Conservation (phyloP, 2,888 invertebrate species). For the Diloba caeruleocephala region DNA sequence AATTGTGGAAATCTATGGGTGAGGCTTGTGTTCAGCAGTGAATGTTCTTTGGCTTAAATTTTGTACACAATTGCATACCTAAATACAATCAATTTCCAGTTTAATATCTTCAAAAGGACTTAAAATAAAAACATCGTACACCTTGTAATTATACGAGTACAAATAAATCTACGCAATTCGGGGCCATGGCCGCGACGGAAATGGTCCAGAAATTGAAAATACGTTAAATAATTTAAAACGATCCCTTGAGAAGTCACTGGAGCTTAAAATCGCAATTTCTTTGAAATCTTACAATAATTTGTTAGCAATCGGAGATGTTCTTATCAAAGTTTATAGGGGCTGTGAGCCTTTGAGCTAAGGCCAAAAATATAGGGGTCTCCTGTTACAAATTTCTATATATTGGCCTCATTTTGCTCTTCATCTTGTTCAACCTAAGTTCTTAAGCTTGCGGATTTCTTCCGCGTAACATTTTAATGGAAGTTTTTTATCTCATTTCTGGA, state of each 20-base stretch:
- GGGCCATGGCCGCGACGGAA: background rate
- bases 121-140: background rate
- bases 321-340: slow-evolving; percentile 29
- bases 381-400: background rate
- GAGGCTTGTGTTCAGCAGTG: too few species aligned
- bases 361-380: slow-evolving; percentile 1
- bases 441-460: slow-evolving; percentile 1
- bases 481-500: slow-evolving; percentile 22
- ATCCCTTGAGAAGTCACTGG: background rate
- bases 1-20: too few species aligned
- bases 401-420: slow-evolving; percentile 6
- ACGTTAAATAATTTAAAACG: slow-evolving; percentile 4
- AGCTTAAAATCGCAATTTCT: slow-evolving; percentile 13
- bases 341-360: background rate
- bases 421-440: too few species aligned
- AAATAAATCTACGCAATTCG: slow-evolving; percentile 1
- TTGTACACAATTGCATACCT: too few species aligned
- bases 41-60: too few species aligned
- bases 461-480: slow-evolving; percentile 11
- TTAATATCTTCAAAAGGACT: background rate
- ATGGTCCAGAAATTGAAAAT: slow-evolving; percentile 9
- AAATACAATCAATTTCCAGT: too few species aligned
- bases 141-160: background rate
- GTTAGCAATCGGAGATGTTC: slow-evolving; percentile 4
- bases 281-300: slow-evolving; percentile 20